Conservation (phyloP, 2,797 vertebrate genomes). For the Pitangus sulphuratus region DNA sequence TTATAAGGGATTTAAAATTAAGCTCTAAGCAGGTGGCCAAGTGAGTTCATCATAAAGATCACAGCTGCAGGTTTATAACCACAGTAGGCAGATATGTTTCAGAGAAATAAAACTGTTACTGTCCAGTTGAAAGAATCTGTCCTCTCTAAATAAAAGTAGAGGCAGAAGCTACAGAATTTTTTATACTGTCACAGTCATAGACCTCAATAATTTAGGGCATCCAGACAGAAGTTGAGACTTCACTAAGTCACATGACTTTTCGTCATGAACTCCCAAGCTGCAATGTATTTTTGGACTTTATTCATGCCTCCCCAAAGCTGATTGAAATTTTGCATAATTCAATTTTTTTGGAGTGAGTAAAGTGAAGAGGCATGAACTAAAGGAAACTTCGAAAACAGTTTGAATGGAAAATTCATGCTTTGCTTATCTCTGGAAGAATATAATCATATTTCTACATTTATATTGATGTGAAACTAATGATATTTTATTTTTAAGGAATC, state of each 20-base stretch:
- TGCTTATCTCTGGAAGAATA: neutral
- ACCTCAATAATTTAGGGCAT: neutral
- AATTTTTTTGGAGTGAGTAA: neutral
- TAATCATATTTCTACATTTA: neutral
- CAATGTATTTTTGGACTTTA: neutral
- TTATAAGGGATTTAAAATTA: neutral
- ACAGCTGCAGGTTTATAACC: neutral
- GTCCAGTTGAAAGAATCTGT: neutral
- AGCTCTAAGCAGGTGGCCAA: neutral
- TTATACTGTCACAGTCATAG: neutral
- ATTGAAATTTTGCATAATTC: neutral
- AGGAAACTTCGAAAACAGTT: neutral
- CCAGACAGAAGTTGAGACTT: neutral
- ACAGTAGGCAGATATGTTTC: neutral
- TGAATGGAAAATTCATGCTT: neutral
- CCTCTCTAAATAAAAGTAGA: neutral
- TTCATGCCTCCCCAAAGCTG: neutral
- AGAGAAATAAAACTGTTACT: neutral
- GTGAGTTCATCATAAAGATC: neutral
- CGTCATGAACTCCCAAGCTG: neutral
- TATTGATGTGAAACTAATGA: neutral
- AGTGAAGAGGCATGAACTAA: neutral
- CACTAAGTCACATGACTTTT: neutral
- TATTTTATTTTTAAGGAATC: constrained; percentile 5
- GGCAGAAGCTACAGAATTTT: neutral